Percentiles rank a stretch among this genome's conserved stretches.
Evolutionary conservation across 2,888 invertebrate genomes (phyloP).

Genomic region (Dascillus cervinus): DNA sequence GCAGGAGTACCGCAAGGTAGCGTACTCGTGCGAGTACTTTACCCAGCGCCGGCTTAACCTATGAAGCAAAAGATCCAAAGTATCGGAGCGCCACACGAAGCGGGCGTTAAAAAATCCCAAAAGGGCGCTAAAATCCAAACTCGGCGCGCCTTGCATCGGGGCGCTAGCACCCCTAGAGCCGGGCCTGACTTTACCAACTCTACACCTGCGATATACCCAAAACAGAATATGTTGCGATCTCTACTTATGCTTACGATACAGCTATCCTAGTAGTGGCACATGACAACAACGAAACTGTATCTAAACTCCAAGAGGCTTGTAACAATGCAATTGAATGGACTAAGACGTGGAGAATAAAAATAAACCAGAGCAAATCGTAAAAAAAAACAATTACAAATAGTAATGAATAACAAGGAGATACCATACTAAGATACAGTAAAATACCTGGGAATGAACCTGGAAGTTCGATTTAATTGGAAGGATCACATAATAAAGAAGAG

Average conservation of each 20-base stretch:
- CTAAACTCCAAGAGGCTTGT: not conserved
- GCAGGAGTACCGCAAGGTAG: not conserved
- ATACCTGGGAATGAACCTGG: constrained; percentile 1
- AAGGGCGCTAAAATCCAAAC: too few species aligned
- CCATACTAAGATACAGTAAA: not conserved
- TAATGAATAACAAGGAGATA: not conserved
- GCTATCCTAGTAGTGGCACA: not conserved
- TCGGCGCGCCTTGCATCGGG: too few species aligned
- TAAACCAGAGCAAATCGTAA: not conserved
- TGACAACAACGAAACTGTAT: not conserved
- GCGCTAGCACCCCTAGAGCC: too few species aligned
- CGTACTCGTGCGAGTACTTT: too few species aligned
- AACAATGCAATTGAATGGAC: not conserved
- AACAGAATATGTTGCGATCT: not conserved
- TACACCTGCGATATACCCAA: not conserved
- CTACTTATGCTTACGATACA: not conserved
- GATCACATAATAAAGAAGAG: not conserved
- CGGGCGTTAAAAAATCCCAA: too few species aligned
- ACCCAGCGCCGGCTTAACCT: too few species aligned
- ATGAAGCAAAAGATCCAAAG: too few species aligned
- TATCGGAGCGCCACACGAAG: too few species aligned
- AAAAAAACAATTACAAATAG: not conserved
- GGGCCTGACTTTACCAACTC: not conserved
- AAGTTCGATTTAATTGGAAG: not conserved
- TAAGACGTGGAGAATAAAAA: not conserved